phyloP scores from a whole-genome alignment of 1,140 invertebrate genomes.

The Asobara japonica region DNA sequence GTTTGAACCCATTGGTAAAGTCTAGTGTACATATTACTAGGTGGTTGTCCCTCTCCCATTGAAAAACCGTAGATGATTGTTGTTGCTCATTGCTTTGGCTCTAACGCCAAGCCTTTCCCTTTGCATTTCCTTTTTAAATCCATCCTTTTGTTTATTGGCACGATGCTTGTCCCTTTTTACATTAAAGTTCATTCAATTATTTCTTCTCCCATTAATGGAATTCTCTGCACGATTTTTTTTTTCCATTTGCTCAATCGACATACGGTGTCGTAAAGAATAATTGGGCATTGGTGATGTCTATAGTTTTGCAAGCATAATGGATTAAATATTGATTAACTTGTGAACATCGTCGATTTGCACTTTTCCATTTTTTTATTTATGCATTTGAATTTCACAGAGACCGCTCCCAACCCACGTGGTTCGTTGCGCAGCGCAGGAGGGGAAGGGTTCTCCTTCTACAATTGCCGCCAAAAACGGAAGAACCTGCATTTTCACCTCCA shows the following conservation, averaged over 20 bases:
- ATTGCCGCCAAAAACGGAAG: too few relatives aligned
- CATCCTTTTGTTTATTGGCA: slow-evolving; percentile 5
- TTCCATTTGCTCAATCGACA: neutral
- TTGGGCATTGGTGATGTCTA: too few relatives aligned
- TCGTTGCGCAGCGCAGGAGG: too few relatives aligned
- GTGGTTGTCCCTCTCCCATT: slow-evolving; percentile 8
- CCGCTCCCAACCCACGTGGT: too few relatives aligned
- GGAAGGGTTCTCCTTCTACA: too few relatives aligned
- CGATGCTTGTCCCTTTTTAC: neutral
- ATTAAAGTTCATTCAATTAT: slow-evolving; percentile 6
- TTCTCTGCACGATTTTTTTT: neutral
- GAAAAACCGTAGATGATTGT: neutral
- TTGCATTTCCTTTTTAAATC: neutral
- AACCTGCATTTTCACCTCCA: too few relatives aligned
- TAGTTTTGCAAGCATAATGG: too few relatives aligned
- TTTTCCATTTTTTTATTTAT: too few relatives aligned
- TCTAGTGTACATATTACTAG: neutral
- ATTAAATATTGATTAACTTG: too few relatives aligned
- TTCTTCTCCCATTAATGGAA: slow-evolving; percentile 7
- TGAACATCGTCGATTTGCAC: too few relatives aligned
- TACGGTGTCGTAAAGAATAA: neutral
- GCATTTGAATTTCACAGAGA: too few relatives aligned
- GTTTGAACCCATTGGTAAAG: neutral
- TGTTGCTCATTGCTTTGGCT: neutral
- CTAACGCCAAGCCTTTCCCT: neutral